Evolutionary conservation across 2,797 vertebrate species (phyloP).

Genomic region (Pangasius djambal): DNA sequence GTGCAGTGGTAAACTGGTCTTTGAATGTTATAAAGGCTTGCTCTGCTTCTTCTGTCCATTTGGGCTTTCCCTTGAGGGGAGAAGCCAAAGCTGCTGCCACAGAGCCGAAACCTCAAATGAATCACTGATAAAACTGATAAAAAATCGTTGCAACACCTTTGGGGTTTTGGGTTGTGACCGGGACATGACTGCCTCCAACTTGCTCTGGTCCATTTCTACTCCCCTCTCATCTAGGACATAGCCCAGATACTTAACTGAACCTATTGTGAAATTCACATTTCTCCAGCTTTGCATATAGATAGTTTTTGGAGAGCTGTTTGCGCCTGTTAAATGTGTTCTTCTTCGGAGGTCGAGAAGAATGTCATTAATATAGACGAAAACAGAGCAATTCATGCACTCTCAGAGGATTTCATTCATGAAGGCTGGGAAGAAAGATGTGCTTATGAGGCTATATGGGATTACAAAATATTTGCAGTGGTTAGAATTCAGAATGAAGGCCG

Average conservation of each 20-base stretch:
- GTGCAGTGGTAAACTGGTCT: not conserved
- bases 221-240: not conserved
- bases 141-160: not conserved
- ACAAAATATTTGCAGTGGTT: not conserved
- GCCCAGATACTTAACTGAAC: not conserved
- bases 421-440: not conserved
- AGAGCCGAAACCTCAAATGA: not conserved
- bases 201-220: not conserved
- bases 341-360: not conserved
- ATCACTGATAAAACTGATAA: not conserved
- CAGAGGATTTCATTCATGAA: not conserved
- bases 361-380: not conserved
- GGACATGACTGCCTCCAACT: not conserved
- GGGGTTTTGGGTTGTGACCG: not conserved
- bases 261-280: not conserved
- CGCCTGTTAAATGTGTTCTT: not conserved
- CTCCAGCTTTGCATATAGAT: not conserved
- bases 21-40: not conserved
- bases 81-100: no score
- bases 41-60: not conserved
- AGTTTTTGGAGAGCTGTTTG: not conserved
- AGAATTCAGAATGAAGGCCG: not conserved
- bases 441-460: not conserved
- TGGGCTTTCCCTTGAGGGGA: not conserved
- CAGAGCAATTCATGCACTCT: not conserved